Base-by-base conservation (phyloP, 2,888 invertebrate species). In the Bembecia ichneumoniformis region DNA sequence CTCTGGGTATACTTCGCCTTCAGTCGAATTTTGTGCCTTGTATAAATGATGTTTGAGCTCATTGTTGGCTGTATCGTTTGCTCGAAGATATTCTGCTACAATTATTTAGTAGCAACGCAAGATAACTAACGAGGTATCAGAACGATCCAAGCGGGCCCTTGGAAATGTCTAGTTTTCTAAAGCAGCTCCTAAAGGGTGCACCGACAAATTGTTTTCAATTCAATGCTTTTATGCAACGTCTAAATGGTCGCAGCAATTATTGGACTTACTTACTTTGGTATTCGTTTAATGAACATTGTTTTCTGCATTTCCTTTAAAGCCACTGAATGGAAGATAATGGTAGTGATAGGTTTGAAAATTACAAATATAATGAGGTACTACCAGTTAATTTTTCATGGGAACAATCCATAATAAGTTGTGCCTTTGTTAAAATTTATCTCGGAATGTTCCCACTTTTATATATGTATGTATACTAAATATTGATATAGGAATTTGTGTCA, bases 241-340 rank as follows among this genome's bases (percentile, higher is more conserved):
- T 71, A 72, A 74, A 74, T 71, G 72, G 71, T 64, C 60, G 59
- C 62, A 63, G 74, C 75, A 75, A 77, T 72, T 73, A 75, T 74
- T 73, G 68, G 62, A 63, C 55, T 46, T 44, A 34, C 73, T 76
- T 69, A 64, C 74, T 82, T 76, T 74, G 83, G 84, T 81, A 83
- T 84, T 75, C 81, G 63, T 80, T 80, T 82, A 86, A 83, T 83
- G 81, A 83, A 81, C 81, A 82, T 84, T 86, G 84, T 84, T 78
- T 75, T 74, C 76, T 65, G 56, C 62, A 72, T 74, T 73, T 64
- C 64, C 68, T 58, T 60, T 60, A 54, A 52, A 20, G 56, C 60
- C 58, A 56, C 49, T 75, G 77, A 79, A 80, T 77, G 71, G 78
- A 57, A 72, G 79, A 77, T 77, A 74, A 73, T 69, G 61, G 51